Evolutionary conservation across 2,797 vertebrate genomes (phyloP), one percentile per base, ranked within the genome.

Genomic region (Astyanax mexicanus): DNA sequence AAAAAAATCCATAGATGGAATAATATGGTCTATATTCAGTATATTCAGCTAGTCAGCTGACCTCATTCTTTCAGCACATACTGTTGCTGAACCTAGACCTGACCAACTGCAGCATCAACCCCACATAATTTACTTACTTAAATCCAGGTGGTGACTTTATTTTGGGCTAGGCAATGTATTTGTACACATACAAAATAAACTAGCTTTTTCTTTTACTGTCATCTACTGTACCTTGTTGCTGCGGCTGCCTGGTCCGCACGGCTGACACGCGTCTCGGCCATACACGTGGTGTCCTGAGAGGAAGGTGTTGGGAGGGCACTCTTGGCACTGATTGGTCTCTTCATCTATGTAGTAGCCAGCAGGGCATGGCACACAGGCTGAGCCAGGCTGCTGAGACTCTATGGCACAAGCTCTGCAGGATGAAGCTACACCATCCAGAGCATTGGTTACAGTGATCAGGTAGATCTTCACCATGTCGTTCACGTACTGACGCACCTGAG

Each of bases 401-500:
- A 98, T 90, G 0, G 97, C 98, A 65, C 98, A 99, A n/a, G 95
- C 92, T 3, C 87, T 93, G 81, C 98, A 99, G 6, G 85, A 86
- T 0, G 96, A 96, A 0, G 97, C 96, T 0, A 95, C 95, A 0
- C 97, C 97, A 0, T 98, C 96, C 15, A 92, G 85, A 0, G 95
- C 95, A 0, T 99, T 99, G 55, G 90, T 97, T 75, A 97, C 95
- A 0, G 85, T 88, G 86, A 99, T 94, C 72, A 95, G 96, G 92
- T 95, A 99, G 86, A 99, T 96, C 77, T 96, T 95, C 8, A 93
- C 96, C 80, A 97, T 79, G 15, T 99, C 97, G 11, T 95, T 95
- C 80, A 95, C 88, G 85, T 92, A 92, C 54, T 85, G 93, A 69
- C 95, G 96, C 73, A 90, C 90, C 98, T 99, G 90, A 62, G 89